Conservation (phyloP, 1,140 invertebrate species). For the Dolichoris vasculosae region DNA sequence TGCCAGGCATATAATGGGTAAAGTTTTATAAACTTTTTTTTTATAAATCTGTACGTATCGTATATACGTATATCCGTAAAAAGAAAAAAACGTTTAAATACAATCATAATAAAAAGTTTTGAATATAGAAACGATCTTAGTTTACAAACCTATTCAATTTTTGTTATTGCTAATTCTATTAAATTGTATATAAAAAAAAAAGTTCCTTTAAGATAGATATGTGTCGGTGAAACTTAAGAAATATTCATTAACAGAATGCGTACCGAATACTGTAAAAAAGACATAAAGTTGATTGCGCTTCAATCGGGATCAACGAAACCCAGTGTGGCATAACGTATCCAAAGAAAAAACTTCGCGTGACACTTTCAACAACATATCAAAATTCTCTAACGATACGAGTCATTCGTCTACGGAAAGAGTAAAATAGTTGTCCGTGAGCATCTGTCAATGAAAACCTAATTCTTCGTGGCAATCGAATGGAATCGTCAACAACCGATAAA, state of each 20-base stretch:
- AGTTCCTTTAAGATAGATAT: not conserved
- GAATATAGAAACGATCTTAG: too few relatives aligned
- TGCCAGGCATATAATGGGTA: too few relatives aligned
- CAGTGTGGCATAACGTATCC: not conserved
- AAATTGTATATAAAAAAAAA: not conserved
- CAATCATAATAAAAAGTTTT: too few relatives aligned
- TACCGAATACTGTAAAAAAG: constrained; percentile 2
- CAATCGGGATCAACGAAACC: constrained; percentile 5
- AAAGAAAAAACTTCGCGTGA: not conserved
- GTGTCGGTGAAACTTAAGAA: not conserved
- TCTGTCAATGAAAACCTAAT: not conserved
- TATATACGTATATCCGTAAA: too few relatives aligned
- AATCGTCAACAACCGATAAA: not conserved
- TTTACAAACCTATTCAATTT: not conserved
- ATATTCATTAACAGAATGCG: not conserved
- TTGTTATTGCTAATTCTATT: not conserved
- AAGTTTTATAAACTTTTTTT: too few relatives aligned
- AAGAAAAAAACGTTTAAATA: too few relatives aligned
- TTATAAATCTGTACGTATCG: too few relatives aligned
- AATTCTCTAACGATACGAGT: not conserved
- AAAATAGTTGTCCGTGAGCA: not conserved
- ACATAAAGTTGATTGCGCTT: not conserved
- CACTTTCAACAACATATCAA: constrained; percentile 5
- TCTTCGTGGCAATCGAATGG: too few relatives aligned
- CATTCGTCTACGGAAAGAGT: not conserved